Percentiles rank a stretch among this genome's conserved stretches.
Evolutionary conservation across 1,140 invertebrate genomes (phyloP).

Genomic region (Agraylea sexmaculata): DNA sequence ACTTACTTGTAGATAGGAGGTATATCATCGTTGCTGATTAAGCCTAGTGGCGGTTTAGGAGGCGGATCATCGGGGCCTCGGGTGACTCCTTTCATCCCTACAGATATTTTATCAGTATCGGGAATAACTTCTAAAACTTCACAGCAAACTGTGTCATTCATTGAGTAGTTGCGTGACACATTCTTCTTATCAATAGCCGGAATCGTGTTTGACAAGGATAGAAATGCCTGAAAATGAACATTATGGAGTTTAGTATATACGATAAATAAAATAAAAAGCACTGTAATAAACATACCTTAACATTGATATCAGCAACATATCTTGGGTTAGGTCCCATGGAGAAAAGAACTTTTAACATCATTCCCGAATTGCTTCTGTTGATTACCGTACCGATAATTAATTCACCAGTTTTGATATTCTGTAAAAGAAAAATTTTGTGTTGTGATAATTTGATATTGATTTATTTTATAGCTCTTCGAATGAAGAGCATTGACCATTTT

Average conservation of each 20-base stretch:
- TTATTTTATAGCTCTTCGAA: neutral
- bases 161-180: slow-evolving; percentile 60
- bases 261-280: neutral
- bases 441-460: neutral
- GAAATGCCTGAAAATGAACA: slow-evolving; percentile 46
- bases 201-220: slow-evolving; percentile 56
- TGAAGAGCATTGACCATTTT: slow-evolving; percentile 1
- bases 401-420: slow-evolving; percentile 72
- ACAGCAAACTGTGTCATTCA: slow-evolving; percentile 76
- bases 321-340: slow-evolving; percentile 61
- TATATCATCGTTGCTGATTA: slow-evolving; percentile 74
- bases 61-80: slow-evolving; percentile 51
- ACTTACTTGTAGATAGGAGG: slow-evolving; percentile 80
- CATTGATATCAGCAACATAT: slow-evolving; percentile 72
- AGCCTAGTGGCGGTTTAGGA: slow-evolving; percentile 61
- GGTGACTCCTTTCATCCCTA: slow-evolving; percentile 70
- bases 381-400: slow-evolving; percentile 71
- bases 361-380: slow-evolving; percentile 52
- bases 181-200: slow-evolving; percentile 71
- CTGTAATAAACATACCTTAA: slow-evolving; percentile 48
- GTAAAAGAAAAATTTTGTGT: slow-evolving; percentile 23
- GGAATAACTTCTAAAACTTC: slow-evolving; percentile 77
- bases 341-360: slow-evolving; percentile 73
- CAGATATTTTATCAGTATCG: slow-evolving; percentile 75
- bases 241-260: too few relatives aligned